Evolutionary conservation across 2,888 invertebrate species (phyloP).

Genomic region (Perdita meconis): DNA sequence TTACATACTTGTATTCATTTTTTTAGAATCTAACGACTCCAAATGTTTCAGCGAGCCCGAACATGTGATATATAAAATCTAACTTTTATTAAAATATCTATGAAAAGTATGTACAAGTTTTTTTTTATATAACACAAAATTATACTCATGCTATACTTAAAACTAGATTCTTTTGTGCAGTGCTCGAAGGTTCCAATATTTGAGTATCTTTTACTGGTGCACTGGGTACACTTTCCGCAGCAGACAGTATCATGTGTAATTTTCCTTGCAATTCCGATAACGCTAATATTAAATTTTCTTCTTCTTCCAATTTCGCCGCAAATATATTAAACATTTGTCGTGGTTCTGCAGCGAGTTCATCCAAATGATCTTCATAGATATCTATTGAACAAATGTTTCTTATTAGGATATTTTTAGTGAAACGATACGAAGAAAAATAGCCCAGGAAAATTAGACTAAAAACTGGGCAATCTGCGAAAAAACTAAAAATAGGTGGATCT

Average conservation of each 20-base stretch:
- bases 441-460: no score
- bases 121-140: constrained; percentile 39
- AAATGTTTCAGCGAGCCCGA: background rate
- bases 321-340: constrained; percentile 87
- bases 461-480: no score
- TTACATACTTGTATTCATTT: constrained; percentile 17
- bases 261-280: constrained; percentile 89
- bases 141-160: constrained; percentile 77
- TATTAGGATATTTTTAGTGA: constrained; percentile 27
- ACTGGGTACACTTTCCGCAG: constrained; percentile 82
- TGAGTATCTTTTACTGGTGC: constrained; percentile 68
- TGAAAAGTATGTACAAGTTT: constrained; percentile 66
- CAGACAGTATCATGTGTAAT: constrained; percentile 88
- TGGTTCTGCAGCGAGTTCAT: constrained; percentile 87
- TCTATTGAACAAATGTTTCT: constrained; percentile 80
- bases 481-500: no score
- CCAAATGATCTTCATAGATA: constrained; percentile 89
- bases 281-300: constrained; percentile 88
- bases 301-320: constrained; percentile 87
- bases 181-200: constrained; percentile 81
- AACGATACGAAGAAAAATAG: no score
- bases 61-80: constrained; percentile 69
- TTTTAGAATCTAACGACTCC: constrained; percentile 5
- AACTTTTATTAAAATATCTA: constrained; percentile 61
- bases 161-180: constrained; percentile 82